Base-by-base conservation (phyloP, 2,888 invertebrate species). In the Trisateles emortualis region DNA sequence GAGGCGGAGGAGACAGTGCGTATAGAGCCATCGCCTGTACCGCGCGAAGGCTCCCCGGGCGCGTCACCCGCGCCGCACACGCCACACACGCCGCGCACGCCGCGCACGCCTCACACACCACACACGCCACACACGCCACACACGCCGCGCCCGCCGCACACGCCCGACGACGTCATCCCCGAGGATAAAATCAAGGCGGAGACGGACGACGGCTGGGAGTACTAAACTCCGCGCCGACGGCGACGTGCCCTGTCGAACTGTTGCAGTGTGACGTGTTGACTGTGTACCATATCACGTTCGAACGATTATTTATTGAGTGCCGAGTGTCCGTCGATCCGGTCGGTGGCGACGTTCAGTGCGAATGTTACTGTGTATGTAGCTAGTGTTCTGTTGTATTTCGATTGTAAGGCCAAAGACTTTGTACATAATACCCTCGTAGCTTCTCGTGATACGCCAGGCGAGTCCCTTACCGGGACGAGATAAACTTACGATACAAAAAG, bases 1-100 rank as follows among this genome's bases (percentile, higher is more conserved):
- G 92, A 92, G 52, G 89, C 94, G 19, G 95, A 95, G 83, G 95
- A 96, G 78, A 96, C 96, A 3, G 95, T 96, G 50, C 94, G 95
- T 22, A 95, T 96, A 43, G 97, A 97, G 83, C 96, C 96, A 0
- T 95, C 96, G 16, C 95, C 96, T 1, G 96, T 95, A 17, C 93
- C 95, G 70, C 91, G 82, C 36, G 93, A 88, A 56, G 80, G 85
- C 57, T 85, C 93, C 42, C 88, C 87, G 16, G 78, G 48, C 83
- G 52, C 82, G 81, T 57, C 76, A 86, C 52, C 82, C 69, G n/a
- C n/a, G n/a, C n/a, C n/a, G n/a, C n/a, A n/a, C n/a, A n/a, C n/a
- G 52, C 65, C 78, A 84, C 93, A 39, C 88, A 82, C 49, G 78
- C 82, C 59, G 79, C 81, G 26, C 80, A 46, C 71, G 68, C 74